Evolutionary conservation across 2,113 vertebrate genomes (phyloP).

Genomic region (Hipposideros armiger): DNA sequence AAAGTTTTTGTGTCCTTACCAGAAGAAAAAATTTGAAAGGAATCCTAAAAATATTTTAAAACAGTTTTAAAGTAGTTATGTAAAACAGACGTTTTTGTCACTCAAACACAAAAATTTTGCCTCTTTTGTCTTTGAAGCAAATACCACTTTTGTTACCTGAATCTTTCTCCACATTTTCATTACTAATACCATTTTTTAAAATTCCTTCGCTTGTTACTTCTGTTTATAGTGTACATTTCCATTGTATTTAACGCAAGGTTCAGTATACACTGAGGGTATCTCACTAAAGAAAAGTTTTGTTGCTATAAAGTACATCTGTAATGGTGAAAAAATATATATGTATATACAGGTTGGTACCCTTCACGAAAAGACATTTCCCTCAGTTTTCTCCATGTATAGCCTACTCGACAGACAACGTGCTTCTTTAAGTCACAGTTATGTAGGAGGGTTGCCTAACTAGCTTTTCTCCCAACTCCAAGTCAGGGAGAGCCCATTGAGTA

Average conservation of each 20-base stretch:
- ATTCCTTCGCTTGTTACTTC: neutral
- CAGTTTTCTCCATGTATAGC: neutral
- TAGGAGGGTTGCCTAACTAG: neutral
- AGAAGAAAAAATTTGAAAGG: neutral
- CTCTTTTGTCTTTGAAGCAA: neutral
- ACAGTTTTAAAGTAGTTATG: neutral
- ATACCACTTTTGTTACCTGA: neutral
- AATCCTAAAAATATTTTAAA: neutral
- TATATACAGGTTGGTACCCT: neutral
- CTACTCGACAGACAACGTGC: neutral
- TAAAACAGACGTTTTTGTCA: slow-evolving; percentile 18
- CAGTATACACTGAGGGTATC: neutral
- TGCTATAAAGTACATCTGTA: neutral
- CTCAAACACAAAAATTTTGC: neutral
- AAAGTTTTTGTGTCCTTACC: neutral
- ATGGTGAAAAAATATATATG: neutral
- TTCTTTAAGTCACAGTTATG: neutral
- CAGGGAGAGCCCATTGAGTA: neutral
- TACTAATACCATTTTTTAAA: neutral
- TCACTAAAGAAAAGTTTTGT: neutral
- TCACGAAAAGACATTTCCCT: neutral
- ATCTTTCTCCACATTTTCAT: neutral
- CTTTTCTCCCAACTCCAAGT: neutral
- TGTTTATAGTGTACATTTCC: neutral
- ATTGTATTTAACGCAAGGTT: neutral